Conservation (phyloP, 1,140 invertebrate species). For the Nymphalis io region DNA sequence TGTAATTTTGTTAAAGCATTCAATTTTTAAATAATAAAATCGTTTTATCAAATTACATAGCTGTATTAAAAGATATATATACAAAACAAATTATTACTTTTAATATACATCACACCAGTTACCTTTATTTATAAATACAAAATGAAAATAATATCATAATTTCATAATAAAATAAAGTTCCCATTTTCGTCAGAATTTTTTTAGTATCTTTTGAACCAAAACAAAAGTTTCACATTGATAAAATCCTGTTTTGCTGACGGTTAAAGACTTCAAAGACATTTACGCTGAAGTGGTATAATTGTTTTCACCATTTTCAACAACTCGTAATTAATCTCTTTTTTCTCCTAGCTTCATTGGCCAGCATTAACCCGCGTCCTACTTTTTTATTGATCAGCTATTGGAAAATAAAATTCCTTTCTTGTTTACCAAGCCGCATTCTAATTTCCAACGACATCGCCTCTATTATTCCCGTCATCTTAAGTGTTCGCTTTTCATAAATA, state of each 20-base stretch:
- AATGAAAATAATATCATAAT: no score
- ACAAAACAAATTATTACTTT: no score
- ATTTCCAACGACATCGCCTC: slow-evolving; percentile 21
- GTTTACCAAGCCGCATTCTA: slow-evolving; percentile 23
- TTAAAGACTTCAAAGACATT: slow-evolving; percentile 6
- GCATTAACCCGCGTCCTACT: slow-evolving; percentile 64
- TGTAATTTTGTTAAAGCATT: no score
- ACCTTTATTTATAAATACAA: no score
- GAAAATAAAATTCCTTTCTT: slow-evolving; percentile 50
- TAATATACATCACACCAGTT: no score
- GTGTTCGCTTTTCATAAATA: slow-evolving; percentile 9
- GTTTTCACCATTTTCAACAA: neutral
- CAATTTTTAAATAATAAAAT: no score
- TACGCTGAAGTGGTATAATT: neutral
- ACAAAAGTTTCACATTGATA: neutral
- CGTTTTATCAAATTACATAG: no score
- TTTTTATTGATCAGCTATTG: slow-evolving; percentile 62
- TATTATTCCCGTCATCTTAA: slow-evolving; percentile 21
- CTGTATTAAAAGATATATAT: no score
- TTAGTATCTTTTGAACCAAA: no score
- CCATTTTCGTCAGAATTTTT: no score
- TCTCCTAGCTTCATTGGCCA: slow-evolving; percentile 48
- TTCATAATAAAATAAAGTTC: no score
- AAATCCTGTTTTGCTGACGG: neutral
- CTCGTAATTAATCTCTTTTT: slow-evolving; percentile 24